A percentile compares a stretch with the other conserved stretches of the same genome.
phyloP scores from a whole-genome alignment of 2,888 invertebrate genomes.

The Heptascelio sp. region DNA sequence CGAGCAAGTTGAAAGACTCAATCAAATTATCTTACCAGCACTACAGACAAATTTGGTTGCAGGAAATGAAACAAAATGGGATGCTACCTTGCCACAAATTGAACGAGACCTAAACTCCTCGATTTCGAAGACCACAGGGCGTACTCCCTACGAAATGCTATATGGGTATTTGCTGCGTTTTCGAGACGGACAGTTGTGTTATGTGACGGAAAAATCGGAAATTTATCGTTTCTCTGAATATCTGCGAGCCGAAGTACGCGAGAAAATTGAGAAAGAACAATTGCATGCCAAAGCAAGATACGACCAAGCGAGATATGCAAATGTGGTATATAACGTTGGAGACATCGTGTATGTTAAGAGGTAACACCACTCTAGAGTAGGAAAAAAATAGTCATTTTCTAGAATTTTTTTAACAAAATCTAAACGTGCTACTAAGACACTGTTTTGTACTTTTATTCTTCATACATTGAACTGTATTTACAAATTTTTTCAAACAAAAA shows the following conservation, averaged over 20 bases:
- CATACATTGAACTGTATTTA: constrained; percentile 18
- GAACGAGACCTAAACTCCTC: constrained; percentile 46
- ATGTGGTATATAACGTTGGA: neutral
- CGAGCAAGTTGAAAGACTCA: constrained; percentile 63
- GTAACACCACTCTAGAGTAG: too few relatives aligned
- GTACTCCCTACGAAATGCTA: constrained; percentile 58
- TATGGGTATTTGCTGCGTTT: constrained; percentile 58
- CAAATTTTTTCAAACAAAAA: constrained; percentile 8
- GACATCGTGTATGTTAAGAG: neutral
- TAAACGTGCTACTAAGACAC: constrained; percentile 15
- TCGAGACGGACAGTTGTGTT: constrained; percentile 29
- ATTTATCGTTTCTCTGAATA: constrained; percentile 34
- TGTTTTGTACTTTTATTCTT: constrained; percentile 14
- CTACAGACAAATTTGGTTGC: constrained; percentile 34
- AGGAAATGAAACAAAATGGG: constrained; percentile 53
- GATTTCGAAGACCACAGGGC: constrained; percentile 57
- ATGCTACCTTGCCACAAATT: constrained; percentile 27
- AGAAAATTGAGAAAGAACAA: neutral
- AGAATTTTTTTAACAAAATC: too few relatives aligned
- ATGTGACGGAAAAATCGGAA: neutral
- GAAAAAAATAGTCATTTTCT: too few relatives aligned
- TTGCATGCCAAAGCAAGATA: neutral
- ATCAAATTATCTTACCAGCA: constrained; percentile 58
- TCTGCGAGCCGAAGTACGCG: constrained; percentile 2
- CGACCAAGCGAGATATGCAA: neutral